Base-by-base conservation (phyloP, 2,888 invertebrate species). In the Hetaerina titia region DNA sequence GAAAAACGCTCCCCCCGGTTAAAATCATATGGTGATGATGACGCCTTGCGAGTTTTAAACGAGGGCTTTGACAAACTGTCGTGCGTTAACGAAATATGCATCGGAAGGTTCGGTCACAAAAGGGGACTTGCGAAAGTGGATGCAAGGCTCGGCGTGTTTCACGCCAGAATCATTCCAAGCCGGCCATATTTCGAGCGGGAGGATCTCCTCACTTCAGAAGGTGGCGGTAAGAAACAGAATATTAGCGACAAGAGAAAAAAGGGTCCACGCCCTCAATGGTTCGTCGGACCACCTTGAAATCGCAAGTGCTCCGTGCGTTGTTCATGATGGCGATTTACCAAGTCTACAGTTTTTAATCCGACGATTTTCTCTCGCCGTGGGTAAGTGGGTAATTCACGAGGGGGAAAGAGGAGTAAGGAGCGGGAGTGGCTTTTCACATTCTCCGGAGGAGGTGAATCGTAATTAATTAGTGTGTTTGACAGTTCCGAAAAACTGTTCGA, bases 401-500 rank as follows among this genome's bases (percentile, higher is more conserved):
- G 69, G 0, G n/a, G 22, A 2, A 22, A n/a, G 4, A 9, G 22
- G 1, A 19, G n/a, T 22, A 69, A 69, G n/a, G 69, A 6, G 69
- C 69, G 17, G 69, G n/a, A 69, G 69, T 69, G 69, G 69, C 69
- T 69, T 69, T 69, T 69, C 22, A 69, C 69, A 69, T 69, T n/a
- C 22, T 22, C 4, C 69, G 8, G 22, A n/a, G 22, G 69, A n/a
- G n/a, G 22, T 69, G 69, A 69, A n/a, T 69, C 81, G 25, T 81
- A 81, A 81, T 81, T 81, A 81, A 81, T 81, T 81, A 81, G 81
- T 81, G 81, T 81, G 81, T 81, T 81, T 81, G 81, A 81, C 81
- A 81, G 81, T 81, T 13, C 22, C 81, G 81, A 81, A 81, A 81
- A 81, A 81, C 81, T 25, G 81, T 81, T 11, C 13, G 81, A 81